Evolutionary conservation across 2,888 invertebrate genomes (phyloP).

Genomic region (Microctonus aethiopoides): DNA sequence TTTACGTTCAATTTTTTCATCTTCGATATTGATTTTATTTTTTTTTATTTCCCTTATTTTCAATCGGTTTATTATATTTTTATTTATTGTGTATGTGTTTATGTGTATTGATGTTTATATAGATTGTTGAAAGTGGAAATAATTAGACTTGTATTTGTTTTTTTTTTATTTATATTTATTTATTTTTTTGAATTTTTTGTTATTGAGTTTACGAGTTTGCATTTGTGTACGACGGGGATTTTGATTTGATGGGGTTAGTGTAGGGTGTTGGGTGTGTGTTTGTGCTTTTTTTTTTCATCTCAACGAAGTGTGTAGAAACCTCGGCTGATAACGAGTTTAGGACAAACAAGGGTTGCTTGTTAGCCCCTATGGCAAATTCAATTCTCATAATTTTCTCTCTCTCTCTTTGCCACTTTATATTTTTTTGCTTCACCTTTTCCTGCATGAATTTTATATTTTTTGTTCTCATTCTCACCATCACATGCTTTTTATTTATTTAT

Average conservation of each 20-base stretch:
- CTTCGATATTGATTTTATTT: not conserved
- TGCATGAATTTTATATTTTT: too few species aligned
- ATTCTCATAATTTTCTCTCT: not conserved
- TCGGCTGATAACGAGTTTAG: conserved; percentile 51
- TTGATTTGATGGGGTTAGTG: conserved; percentile 6
- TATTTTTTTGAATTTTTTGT: not conserved
- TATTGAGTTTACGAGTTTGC: conserved; percentile 18
- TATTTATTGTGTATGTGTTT: too few species aligned
- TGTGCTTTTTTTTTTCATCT: conserved; percentile 23
- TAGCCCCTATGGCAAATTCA: conserved; percentile 37
- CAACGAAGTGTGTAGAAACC: conserved; percentile 14
- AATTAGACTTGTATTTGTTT: too few species aligned
- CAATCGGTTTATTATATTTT: not conserved
- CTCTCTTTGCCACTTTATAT: not conserved
- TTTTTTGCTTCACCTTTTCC: not conserved
- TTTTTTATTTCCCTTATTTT: not conserved
- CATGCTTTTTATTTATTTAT: too few species aligned
- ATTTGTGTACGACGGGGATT: not conserved
- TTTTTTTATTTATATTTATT: too few species aligned
- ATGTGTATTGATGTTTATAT: too few species aligned
- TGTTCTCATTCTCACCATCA: too few species aligned
- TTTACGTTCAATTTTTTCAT: not conserved
- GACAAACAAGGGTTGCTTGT: conserved; percentile 52
- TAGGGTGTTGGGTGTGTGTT: not conserved
- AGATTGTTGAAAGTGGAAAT: too few species aligned